Base-by-base conservation (phyloP, 2,113 vertebrate species). In the Apodemus sylvaticus region DNA sequence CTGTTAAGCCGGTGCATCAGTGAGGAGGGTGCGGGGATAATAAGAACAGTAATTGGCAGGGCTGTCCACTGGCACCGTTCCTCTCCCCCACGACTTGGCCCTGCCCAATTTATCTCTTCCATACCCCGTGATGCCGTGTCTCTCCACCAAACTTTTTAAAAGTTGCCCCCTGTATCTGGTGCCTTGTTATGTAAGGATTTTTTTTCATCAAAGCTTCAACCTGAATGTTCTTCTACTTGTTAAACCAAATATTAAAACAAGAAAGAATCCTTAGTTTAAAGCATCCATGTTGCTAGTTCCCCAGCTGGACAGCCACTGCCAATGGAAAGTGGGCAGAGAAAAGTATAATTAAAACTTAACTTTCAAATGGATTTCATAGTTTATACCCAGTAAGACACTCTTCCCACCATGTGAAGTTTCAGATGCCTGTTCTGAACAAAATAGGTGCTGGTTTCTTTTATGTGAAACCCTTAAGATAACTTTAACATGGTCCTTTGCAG, bases 401-500 rank as follows among this genome's bases (percentile, higher is more conserved):
- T 97, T 97, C 96, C 98, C 95, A 22, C 96, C 94, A 83, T 20
- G 68, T 83, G 95, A 98, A 96, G 90, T 97, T 97, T 98, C 94
- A 96, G 96, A 93, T 31, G 6, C 90, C 95, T 97, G 66, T 87
- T 94, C 94, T 98, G 97, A 98, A 97, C 90, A 97, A 98, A 98
- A 97, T 95, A 98, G 98, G 98, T 98, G 89, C 92, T 96, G 94
- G 95, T 98, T 97, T 94, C 96, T 98, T 98, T 99, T 93, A 98
- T 98, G 98, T 98, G 97, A 98, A 98, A 98, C 97, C 92, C 97
- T 98, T 98, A 97, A 98, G 98, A 98, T 98, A 98, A 98, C 97
- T 98, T 98, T 98, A 98, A 97, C 98, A 96, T 92, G 92, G 97
- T 98, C 97, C 97, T 98, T 98, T 98, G 97, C 98, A 96, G 97